Evolutionary conservation across 2,888 invertebrate species (phyloP), one percentile per base, ranked within the genome.

Genomic region (Tipula lateralis): DNA sequence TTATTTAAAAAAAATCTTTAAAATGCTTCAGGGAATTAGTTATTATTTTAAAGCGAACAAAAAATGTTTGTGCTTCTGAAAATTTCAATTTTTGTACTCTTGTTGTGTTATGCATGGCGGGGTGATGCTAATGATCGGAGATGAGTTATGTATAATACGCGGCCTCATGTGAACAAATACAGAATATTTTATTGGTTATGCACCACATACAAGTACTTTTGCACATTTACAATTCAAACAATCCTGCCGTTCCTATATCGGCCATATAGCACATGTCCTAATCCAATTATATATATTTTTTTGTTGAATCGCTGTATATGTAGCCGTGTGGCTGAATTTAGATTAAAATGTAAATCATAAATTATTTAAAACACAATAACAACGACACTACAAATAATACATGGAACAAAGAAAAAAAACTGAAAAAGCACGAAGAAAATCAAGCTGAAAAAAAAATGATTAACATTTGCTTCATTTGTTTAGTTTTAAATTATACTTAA

Each of bases 401-500:
- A 50, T 5, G 7, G 44, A 66, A 24, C 24, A 6, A 24, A 9
- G 44, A 19, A 24, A 66, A 24, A 66, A 9, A 66, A 12, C 13
- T 3, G n/a, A n/a, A 44, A 24, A 7, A 24, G 13, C 19, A n/a
- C 3, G 39, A 12, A 2, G 66, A 24, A 66, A 66, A 39, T 12
- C 39, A 39, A 66, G 24, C 66, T 6, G 16, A n/a, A 16, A 50
- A 24, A 66, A 66, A 66, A 66, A 66, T 66, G 66, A 66, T 66
- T 66, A 24, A 66, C 66, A 66, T 66, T 66, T 66, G 66, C 24
- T 66, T 66, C 66, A 66, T 66, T 66, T 66, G 66, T 66, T 66
- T 66, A 66, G 66, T 66, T 66, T 66, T 66, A 66, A 66, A 66
- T 66, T 66, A 66, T 24, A 66, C 66, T 66, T 66, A 66, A 66